These are phyloP conservation scores for Tenrec ecaudatus DNA, from an alignment of 2,113 vertebrate genomes.

Conservation along the genomic window DNA sequence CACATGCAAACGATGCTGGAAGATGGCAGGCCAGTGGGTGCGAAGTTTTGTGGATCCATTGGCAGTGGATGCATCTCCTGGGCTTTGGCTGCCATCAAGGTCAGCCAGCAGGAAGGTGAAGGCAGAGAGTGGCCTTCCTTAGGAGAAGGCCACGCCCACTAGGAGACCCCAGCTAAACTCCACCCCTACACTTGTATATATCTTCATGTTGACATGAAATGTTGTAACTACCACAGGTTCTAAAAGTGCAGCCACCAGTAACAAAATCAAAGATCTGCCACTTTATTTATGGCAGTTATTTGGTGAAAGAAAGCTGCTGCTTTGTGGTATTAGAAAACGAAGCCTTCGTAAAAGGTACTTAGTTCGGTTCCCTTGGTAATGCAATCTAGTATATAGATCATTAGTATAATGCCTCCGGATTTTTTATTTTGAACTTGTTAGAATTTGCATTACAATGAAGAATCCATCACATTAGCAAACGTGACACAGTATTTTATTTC, in stretches of 20 bases:
- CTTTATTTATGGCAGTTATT: constrained; percentile 45
- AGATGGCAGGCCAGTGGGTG: too few relatives aligned
- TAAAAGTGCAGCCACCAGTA: constrained; percentile 6
- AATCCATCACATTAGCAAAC: constrained; percentile 9
- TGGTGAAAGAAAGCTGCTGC: constrained; percentile 5
- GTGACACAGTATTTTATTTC: constrained; percentile 16
- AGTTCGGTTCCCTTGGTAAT: neutral
- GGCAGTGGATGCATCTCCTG: too few relatives aligned
- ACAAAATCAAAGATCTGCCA: neutral
- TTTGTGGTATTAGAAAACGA: neutral
- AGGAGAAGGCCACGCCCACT: too few relatives aligned
- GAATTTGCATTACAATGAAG: constrained; percentile 10
- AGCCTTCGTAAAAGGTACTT: constrained; percentile 18
- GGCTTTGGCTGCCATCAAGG: too few relatives aligned
- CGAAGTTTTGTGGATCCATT: too few relatives aligned
- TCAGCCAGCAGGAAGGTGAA: too few relatives aligned
- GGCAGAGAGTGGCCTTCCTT: too few relatives aligned
- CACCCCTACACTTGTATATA: too few relatives aligned
- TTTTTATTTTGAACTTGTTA: constrained; percentile 30
- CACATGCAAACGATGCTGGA: too few relatives aligned
- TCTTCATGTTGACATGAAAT: too few relatives aligned
- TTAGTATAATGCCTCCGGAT: constrained; percentile 11
- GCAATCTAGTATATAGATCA: neutral
- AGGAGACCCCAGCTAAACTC: too few relatives aligned
- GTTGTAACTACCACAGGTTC: too few relatives aligned